Percentiles rank a stretch among this genome's conserved stretches.
Evolutionary conservation across 2,797 vertebrate genomes (phyloP).

Genomic region (Macropodus opercularis): DNA sequence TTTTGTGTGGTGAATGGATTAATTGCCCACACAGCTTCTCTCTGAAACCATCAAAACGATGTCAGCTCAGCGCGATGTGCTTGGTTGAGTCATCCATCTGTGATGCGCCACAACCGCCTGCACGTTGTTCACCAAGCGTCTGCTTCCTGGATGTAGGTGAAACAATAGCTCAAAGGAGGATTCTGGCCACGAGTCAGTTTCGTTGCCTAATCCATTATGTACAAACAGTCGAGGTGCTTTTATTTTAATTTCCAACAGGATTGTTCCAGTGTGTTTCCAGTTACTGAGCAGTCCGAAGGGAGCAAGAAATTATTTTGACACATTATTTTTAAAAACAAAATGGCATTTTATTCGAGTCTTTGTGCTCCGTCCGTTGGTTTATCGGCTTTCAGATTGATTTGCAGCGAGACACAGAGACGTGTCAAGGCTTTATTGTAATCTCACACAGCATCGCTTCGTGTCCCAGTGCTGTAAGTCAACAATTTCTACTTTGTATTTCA

Average conservation of each 20-base stretch:
- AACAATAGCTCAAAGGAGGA: slow-evolving; percentile 66
- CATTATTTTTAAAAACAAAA: slow-evolving; percentile 57
- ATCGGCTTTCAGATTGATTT: slow-evolving; percentile 60
- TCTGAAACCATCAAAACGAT: slow-evolving; percentile 64
- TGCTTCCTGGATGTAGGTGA: slow-evolving; percentile 70
- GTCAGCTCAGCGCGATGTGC: slow-evolving; percentile 66
- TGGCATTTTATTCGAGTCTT: slow-evolving; percentile 45
- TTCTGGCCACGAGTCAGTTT: slow-evolving; percentile 62
- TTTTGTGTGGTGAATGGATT: slow-evolving; percentile 52
- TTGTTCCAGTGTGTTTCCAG: slow-evolving; percentile 71
- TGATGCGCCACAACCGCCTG: slow-evolving; percentile 46
- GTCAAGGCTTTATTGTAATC: slow-evolving; percentile 47
- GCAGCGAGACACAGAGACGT: slow-evolving; percentile 40
- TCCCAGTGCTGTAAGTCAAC: too few relatives aligned
- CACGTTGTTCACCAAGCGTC: slow-evolving; percentile 57
- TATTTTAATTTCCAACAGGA: slow-evolving; percentile 59
- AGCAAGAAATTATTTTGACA: slow-evolving; percentile 75
- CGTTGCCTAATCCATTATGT: slow-evolving; percentile 67
- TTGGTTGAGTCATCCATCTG: slow-evolving; percentile 60
- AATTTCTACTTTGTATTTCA: slow-evolving; percentile 16
- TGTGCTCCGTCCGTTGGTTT: slow-evolving; percentile 32
- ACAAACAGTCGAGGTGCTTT: slow-evolving; percentile 53
- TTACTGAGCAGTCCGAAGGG: slow-evolving; percentile 54
- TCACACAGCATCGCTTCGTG: too few relatives aligned
- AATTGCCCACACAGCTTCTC: slow-evolving; percentile 56